phyloP scores from a whole-genome alignment of 2,888 invertebrate genomes.

The Gandaritis pyraliata region DNA sequence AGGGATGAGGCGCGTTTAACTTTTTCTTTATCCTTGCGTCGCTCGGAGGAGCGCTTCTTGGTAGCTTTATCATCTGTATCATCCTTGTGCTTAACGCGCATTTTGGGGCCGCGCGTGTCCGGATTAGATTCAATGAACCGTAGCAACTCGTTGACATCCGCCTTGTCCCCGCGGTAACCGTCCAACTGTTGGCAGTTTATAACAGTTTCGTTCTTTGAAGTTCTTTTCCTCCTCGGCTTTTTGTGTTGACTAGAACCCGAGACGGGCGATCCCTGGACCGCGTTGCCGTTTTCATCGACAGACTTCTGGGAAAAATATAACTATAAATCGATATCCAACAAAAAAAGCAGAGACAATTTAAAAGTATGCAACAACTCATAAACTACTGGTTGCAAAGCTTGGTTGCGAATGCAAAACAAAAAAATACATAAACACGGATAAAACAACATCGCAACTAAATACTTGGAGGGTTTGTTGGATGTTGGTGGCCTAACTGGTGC shows the following conservation, averaged over 20 bases:
- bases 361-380: too few relatives aligned
- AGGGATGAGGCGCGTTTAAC: slow-evolving; percentile 90
- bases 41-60: slow-evolving; percentile 81
- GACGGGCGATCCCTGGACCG: slow-evolving; percentile 83
- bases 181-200: slow-evolving; percentile 87
- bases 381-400: too few relatives aligned
- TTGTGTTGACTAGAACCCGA: slow-evolving; percentile 81
- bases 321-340: too few relatives aligned
- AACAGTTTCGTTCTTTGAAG: slow-evolving; percentile 84
- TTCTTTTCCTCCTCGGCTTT: slow-evolving; percentile 85
- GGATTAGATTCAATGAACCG: slow-evolving; percentile 90
- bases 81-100: slow-evolving; percentile 71
- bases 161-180: slow-evolving; percentile 91
- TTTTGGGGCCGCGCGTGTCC: slow-evolving; percentile 68
- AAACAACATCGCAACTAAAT: too few relatives aligned
- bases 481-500: too few relatives aligned
- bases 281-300: slow-evolving; percentile 92
- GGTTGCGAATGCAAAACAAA: too few relatives aligned
- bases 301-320: slow-evolving; percentile 81
- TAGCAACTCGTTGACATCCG: slow-evolving; percentile 89
- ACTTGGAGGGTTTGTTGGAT: too few relatives aligned
- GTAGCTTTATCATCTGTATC: slow-evolving; percentile 74
- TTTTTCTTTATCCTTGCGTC: slow-evolving; percentile 74
- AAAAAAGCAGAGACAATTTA: too few relatives aligned
- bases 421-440: too few relatives aligned